A percentile compares a stretch with the other conserved stretches of the same genome.
phyloP scores from a whole-genome alignment of 2,888 invertebrate genomes.

The Drosophila macrothrix region DNA sequence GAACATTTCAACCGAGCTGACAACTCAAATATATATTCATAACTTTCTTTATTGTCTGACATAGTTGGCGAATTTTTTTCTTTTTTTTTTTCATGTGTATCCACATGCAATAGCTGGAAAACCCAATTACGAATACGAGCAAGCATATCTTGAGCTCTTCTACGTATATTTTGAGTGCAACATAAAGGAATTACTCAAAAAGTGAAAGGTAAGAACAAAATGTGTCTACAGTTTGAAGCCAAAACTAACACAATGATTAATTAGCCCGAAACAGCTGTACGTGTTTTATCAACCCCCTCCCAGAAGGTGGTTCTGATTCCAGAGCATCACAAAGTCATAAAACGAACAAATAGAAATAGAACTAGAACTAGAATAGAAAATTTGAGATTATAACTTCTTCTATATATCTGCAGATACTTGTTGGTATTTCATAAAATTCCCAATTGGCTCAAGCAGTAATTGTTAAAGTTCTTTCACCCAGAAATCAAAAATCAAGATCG shows the following conservation, averaged over 20 bases:
- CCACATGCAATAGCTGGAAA: slow-evolving; percentile 19
- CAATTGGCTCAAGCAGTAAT: neutral
- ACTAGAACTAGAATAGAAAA: neutral
- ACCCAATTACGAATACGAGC: neutral
- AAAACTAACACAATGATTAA: neutral
- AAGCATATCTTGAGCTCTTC: neutral
- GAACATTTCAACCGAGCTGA: slow-evolving; percentile 5
- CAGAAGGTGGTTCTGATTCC: neutral
- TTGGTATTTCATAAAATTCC: neutral
- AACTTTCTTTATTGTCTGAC: slow-evolving; percentile 27
- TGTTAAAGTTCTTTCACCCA: neutral
- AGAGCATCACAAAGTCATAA: neutral
- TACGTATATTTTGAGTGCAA: neutral
- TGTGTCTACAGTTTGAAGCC: neutral
- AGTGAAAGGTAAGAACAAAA: neutral
- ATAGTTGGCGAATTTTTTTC: slow-evolving; percentile 10
- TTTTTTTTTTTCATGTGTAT: no score
- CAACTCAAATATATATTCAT: slow-evolving; percentile 38
- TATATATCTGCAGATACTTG: neutral
- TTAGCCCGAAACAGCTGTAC: neutral
- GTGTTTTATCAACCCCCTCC: neutral
- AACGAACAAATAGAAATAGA: neutral
- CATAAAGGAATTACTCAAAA: neutral
- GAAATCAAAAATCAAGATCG: neutral
- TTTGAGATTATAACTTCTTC: neutral